Evolutionary conservation across 2,113 vertebrate genomes (phyloP), one percentile per base, ranked within the genome.

Genomic region (Mobula birostris): DNA sequence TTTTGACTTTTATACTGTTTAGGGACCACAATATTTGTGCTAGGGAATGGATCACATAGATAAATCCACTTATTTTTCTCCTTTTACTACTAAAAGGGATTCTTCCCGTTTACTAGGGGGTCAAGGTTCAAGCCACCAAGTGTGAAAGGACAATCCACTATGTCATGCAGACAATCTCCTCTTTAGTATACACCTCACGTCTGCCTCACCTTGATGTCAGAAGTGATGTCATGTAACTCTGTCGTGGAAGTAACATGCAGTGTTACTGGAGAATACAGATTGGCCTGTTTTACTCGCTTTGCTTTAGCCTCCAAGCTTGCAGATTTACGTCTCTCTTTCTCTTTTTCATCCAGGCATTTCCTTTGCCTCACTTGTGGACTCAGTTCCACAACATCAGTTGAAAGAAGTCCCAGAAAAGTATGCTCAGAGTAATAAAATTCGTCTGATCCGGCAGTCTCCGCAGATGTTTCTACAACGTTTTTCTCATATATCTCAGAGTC

Each of bases 191-290:
- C 36, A 74, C 27, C 61, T 90, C 48, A 72, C 21, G 77, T 48
- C 66, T 63, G 56, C 9, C 94, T 97, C 95, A 99, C 99, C 98
- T 99, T 96, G 94, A 99, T 96, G 95, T 98, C 98, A 90, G 95
- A 78, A 96, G 99, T 97, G 94, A 99, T 97, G 94, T 98, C 98
- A 94, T 77, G 78, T 7, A 99, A 97, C 94, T 99, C 98, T 0
- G 99, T 99, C 95, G 98, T 97, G 17, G 98, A 97, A 0, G 98
- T 99, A 94, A 99, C 97, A 90, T 97, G 97, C 24, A 97, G 99
- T 0, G 98, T 99, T 94, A 99, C 94, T 7, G 98, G 98, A 68
- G 97, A 98, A 95, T 98, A 99, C 94, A 98, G 94, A 95, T 95
- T 96, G 5, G 95, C 95, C 94, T 97, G 95, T 70, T 83, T 96